Conservation (phyloP, 2,888 invertebrate species). For the Zhuqinia jingwanae region DNA sequence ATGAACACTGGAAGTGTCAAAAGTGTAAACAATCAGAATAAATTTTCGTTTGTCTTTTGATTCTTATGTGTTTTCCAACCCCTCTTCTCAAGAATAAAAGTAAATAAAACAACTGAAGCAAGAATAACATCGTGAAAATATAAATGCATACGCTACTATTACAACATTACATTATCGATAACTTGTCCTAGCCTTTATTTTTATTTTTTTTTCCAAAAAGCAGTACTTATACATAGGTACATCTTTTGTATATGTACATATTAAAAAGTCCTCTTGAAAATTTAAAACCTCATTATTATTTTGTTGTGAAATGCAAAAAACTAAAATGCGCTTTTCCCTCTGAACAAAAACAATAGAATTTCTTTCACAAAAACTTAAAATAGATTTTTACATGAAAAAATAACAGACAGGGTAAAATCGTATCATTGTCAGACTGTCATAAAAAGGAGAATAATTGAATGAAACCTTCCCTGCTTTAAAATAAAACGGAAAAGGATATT, state of each 20-base stretch:
- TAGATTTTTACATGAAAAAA: background rate
- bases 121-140: no score
- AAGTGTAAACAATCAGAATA: conserved; percentile 45
- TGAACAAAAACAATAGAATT: background rate
- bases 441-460: conserved; percentile 8
- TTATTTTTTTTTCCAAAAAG: no score
- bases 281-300: no score
- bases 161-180: no score
- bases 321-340: no score
- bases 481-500: conserved; percentile 45
- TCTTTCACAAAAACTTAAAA: conserved; percentile 1
- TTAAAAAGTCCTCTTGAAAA: no score
- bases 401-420: background rate
- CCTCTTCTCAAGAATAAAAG: background rate
- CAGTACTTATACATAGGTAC: no score
- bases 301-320: no score
- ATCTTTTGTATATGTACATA: no score
- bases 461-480: background rate
- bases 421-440: background rate
- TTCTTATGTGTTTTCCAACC: background rate
- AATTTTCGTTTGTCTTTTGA: background rate
- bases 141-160: no score
- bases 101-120: background rate
- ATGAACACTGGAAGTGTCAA: conserved; percentile 36
- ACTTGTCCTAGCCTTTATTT: no score